These are phyloP conservation scores for Mythimna lalbum DNA, from an alignment of 2,888 invertebrate species.

Conservation along the genomic window DNA sequence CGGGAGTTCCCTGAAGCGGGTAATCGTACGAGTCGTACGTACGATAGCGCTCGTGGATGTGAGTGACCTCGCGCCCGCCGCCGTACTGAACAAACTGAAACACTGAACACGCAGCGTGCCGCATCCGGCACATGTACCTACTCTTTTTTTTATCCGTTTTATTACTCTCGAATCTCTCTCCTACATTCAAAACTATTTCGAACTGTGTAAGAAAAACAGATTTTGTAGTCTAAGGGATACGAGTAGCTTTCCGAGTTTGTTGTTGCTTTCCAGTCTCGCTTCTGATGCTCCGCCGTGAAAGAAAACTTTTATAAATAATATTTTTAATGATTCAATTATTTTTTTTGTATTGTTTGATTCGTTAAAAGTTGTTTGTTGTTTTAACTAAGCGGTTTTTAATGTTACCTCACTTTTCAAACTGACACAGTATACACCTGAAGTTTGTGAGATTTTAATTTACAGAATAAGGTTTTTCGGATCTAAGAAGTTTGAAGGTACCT, in stretches of 20 bases:
- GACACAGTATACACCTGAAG: background rate
- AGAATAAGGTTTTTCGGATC: background rate
- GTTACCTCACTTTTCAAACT: background rate
- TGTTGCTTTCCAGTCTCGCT: background rate
- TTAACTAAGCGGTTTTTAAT: background rate
- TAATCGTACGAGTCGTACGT: background rate
- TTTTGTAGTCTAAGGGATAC: background rate
- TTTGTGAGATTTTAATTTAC: background rate
- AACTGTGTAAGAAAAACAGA: background rate
- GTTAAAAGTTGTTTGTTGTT: too few species aligned
- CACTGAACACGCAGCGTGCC: slow-evolving; percentile 50
- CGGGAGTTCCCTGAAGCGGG: slow-evolving; percentile 42
- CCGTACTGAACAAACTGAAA: slow-evolving; percentile 43
- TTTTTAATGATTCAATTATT: slow-evolving; percentile 2
- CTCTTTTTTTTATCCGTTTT: slow-evolving; percentile 34
- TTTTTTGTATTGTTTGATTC: background rate
- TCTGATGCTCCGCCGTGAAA: background rate
- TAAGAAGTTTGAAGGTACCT: background rate
- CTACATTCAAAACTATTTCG: background rate
- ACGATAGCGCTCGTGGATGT: slow-evolving; percentile 16
- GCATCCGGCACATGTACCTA: slow-evolving; percentile 35
- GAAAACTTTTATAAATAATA: background rate
- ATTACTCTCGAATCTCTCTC: slow-evolving; percentile 25
- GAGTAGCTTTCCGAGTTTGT: background rate
- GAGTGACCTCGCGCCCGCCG: slow-evolving; percentile 52